A percentile compares a stretch with the other conserved stretches of the same genome.
phyloP scores from a whole-genome alignment of 2,113 vertebrate genomes.

The Epinephelus lanceolatus region DNA sequence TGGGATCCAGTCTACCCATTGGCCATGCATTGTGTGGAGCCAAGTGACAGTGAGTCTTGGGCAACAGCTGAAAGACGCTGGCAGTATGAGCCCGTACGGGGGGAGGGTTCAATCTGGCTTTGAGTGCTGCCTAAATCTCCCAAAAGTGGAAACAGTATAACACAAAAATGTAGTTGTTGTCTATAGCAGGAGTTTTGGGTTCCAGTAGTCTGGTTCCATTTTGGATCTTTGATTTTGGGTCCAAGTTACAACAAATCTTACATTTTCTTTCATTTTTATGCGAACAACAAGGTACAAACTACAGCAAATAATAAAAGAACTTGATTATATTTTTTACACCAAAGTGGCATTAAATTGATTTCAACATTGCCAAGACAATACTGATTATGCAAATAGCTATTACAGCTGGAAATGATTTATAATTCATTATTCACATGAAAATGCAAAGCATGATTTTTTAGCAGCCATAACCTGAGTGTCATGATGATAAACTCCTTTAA shows the following conservation, averaged over 20 bases:
- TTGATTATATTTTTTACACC: neutral
- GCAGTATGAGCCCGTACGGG: constrained; percentile 51
- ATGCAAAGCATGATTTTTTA: neutral
- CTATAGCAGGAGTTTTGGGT: neutral
- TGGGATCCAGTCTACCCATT: constrained; percentile 69
- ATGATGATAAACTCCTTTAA: neutral
- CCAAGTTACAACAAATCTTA: neutral
- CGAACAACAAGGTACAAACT: neutral
- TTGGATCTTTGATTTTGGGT: neutral
- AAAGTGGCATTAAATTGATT: neutral
- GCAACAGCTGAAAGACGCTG: constrained; percentile 82
- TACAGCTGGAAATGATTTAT: neutral
- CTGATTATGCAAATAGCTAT: neutral
- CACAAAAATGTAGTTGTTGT: constrained; percentile 43
- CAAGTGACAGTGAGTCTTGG: constrained; percentile 80
- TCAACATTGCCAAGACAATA: neutral
- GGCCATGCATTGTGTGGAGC: constrained; percentile 68
- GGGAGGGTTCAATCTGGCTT: constrained; percentile 58
- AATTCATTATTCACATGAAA: constrained; percentile 5
- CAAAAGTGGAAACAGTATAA: constrained; percentile 63
- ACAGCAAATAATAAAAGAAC: neutral
- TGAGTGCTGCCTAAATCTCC: constrained; percentile 57
- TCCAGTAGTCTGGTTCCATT: neutral
- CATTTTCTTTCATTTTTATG: neutral
- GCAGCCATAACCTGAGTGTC: neutral